Conservation (phyloP, 1,140 invertebrate genomes). For the Alviniconcha marisindica region DNA sequence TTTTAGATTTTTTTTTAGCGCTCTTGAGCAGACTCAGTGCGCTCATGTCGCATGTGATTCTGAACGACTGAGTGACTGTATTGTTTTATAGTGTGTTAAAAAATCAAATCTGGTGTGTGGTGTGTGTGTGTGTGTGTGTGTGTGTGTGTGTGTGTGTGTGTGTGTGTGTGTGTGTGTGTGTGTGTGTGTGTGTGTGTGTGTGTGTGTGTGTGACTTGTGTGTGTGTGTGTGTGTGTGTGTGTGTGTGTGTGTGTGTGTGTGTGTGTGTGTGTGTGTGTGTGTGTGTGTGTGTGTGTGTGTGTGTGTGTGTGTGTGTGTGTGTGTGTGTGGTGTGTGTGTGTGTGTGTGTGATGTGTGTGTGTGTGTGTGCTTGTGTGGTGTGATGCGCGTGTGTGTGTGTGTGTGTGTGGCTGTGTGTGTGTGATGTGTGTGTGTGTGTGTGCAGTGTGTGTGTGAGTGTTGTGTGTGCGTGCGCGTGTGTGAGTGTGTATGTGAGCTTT, state of each 20-base stretch:
- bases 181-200: not conserved
- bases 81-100: no score
- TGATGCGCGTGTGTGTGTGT: not conserved
- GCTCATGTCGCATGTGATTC: not conserved
- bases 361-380: not conserved
- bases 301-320: not conserved
- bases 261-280: not conserved
- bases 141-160: no score
- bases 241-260: not conserved
- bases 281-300: not conserved
- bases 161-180: no score
- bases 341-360: not conserved
- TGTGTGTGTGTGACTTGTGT: not conserved
- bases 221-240: slow-evolving; percentile 12
- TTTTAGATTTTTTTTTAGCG: not conserved
- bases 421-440: no score
- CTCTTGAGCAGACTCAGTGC: not conserved
- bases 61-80: no score
- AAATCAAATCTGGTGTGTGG: no score
- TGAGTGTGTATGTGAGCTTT: no score
- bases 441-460: no score
- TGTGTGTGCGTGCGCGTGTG: no score
- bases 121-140: no score
- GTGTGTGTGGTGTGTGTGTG: not conserved
- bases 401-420: not conserved